These are phyloP conservation scores for Nemoura dubitans DNA, from an alignment of 2,888 invertebrate species.

Conservation along the genomic window DNA sequence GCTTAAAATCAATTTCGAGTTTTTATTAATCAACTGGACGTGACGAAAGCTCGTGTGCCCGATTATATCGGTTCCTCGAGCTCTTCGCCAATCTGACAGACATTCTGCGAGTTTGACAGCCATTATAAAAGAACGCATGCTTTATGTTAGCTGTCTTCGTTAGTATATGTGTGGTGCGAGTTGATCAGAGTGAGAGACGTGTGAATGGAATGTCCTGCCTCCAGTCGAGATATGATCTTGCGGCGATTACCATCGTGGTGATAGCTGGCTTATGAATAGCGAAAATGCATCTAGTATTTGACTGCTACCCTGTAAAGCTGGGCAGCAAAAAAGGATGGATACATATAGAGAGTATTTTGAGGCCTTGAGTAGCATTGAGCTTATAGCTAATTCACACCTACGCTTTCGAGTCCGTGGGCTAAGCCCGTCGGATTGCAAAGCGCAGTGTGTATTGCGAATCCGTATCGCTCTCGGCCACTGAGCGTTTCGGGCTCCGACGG, in stretches of 20 bases:
- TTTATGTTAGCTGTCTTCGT: neutral
- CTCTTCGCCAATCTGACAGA: neutral
- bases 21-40: neutral
- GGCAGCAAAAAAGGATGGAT: no score
- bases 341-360: no score
- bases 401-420: no score
- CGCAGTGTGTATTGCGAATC: no score
- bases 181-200: neutral
- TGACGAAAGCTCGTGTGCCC: neutral
- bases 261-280: neutral
- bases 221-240: neutral
- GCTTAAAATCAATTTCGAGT: neutral
- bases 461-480: no score
- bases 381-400: no score
- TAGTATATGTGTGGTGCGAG: neutral
- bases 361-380: no score
- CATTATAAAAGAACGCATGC: neutral
- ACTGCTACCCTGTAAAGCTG: no score
- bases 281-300: no score
- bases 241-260: neutral
- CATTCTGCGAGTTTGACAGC: neutral
- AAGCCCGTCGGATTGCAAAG: no score
- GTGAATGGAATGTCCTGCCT: neutral
- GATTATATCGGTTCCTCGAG: neutral
- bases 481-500: no score